Evolutionary conservation across 2,888 invertebrate genomes (phyloP), one percentile per base, ranked within the genome.

Genomic region (Busseola fusca): DNA sequence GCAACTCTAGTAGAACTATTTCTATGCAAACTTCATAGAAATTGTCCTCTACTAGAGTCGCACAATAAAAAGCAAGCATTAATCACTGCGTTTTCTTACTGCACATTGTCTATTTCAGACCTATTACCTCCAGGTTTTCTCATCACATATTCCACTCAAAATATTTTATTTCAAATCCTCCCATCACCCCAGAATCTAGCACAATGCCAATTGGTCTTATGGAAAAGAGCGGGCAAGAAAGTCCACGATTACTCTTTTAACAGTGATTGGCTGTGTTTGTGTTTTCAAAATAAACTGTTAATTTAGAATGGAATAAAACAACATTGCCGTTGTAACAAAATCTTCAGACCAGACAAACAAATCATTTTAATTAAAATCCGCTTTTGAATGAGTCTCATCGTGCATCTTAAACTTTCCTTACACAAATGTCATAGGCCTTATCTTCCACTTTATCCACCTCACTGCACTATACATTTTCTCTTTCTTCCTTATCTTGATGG

Each of bases 401-500:
- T 12, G n/a, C 30, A 58, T 65, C 30, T 63, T 34, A 21, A 45
- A 57, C 42, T 37, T 63, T 56, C 42, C 48, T 48, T 62, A 18
- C 57, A 27, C 60, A 25, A 3, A 58, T 56, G 14, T 58, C 50
- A 27, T 64, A 16, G 7, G 0, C 21, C 27, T 69, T 72, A 76
- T 79, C 71, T 58, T 34, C 9, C 18, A 4, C 14, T 65, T 45
- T 62, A 64, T 69, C 65, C 16, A 54, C n/a, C 27, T 42, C 45
- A 27, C 34, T 62, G 0, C 12, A 40, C 25, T 16, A 10, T 48
- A 58, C 12, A 60, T 62, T 76, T 80, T 76, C 72, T 67, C 69
- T 72, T 72, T 34, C 14, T 9, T 1, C 30, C 37, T 34, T 75
- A 72, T 80, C 69, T 72, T 72, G 67, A 80, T 72, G 40, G 34